Evolutionary conservation across 2,888 invertebrate genomes (phyloP).

Genomic region (Metopia argyrocephala): DNA sequence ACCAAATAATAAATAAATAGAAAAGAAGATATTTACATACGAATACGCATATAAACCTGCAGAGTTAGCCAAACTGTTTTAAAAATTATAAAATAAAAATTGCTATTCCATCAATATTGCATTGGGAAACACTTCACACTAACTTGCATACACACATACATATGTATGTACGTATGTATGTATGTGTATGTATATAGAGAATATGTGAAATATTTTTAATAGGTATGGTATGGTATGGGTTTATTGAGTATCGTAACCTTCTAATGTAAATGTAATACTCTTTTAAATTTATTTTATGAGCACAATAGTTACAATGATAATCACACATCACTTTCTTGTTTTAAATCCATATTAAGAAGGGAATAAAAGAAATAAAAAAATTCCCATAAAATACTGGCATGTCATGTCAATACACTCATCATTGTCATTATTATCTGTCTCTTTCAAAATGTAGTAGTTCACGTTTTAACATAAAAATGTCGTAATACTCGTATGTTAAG

Average conservation of each 20-base stretch:
- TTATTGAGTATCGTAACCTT: slow-evolving; percentile 14
- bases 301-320: neutral
- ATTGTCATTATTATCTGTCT: too few species aligned
- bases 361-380: slow-evolving; percentile 23
- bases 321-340: neutral
- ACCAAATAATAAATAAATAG: neutral
- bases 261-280: slow-evolving; percentile 24
- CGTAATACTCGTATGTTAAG: neutral
- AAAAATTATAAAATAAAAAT: too few species aligned
- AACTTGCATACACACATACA: too few species aligned
- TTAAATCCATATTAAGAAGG: too few species aligned
- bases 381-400: neutral
- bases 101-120: too few species aligned
- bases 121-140: too few species aligned
- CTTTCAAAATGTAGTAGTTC: too few species aligned
- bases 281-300: slow-evolving; percentile 8
- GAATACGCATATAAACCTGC: neutral
- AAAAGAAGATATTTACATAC: neutral
- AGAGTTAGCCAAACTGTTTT: neutral
- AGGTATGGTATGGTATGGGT: neutral
- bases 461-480: neutral
- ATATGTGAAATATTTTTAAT: neutral
- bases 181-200: neutral
- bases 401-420: neutral
- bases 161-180: too few species aligned